Evolutionary conservation across 2,113 vertebrate species (phyloP).

Genomic region (Syngnathus typhle): DNA sequence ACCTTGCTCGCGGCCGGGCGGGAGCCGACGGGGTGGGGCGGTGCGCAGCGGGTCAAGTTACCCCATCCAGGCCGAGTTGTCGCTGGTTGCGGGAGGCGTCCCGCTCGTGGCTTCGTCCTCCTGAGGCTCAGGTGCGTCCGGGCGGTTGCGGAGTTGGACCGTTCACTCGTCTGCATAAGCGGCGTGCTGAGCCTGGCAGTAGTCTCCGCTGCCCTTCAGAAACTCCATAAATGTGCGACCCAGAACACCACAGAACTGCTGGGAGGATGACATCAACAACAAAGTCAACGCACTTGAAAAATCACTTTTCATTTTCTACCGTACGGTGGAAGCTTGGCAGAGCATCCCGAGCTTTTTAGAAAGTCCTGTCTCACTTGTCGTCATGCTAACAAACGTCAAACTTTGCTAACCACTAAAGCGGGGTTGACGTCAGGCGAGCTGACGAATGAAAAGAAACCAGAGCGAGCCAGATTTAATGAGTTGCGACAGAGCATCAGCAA

Average conservation of each 20-base stretch:
- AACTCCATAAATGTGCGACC: constrained; percentile 99
- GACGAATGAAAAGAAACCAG: no score
- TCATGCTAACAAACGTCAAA: no score
- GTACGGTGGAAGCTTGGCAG: no score
- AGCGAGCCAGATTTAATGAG: no score
- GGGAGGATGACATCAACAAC: constrained; percentile 51
- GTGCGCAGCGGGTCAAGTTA: constrained; percentile 88
- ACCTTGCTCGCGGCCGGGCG: constrained; percentile 86
- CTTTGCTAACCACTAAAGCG: no score
- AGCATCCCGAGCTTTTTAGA: no score
- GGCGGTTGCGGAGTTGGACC: constrained; percentile 85
- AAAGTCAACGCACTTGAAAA: neutral
- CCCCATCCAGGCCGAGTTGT: constrained; percentile 95
- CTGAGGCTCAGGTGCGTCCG: constrained; percentile 64
- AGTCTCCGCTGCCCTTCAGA: constrained; percentile 99
- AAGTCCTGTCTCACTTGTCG: no score
- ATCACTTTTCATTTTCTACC: no score
- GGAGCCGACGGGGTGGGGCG: constrained; percentile 84
- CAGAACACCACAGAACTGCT: constrained; percentile 99
- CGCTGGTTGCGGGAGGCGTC: constrained; percentile 78
- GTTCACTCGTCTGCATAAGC: constrained; percentile 99
- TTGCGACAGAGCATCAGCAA: no score
- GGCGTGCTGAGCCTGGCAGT: constrained; percentile 99
- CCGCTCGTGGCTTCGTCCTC: constrained; percentile 66
- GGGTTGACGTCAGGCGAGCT: no score